phyloP scores from a whole-genome alignment of 2,113 vertebrate genomes.

The Rhombomys opimus region DNA sequence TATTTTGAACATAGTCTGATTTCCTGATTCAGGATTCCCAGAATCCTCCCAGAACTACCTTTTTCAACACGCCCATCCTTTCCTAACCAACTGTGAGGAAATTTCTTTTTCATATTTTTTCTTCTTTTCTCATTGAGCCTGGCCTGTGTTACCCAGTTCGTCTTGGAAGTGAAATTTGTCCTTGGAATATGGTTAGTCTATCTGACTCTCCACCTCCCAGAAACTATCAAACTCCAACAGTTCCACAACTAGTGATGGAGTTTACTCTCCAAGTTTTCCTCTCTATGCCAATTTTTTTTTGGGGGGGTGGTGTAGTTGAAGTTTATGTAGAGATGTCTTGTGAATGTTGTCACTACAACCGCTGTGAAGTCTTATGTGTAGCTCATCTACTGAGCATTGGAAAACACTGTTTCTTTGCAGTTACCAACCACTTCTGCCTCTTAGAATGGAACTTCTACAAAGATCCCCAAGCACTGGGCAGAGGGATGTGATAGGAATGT shows the following conservation, averaged over 20 bases:
- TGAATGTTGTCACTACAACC: not conserved
- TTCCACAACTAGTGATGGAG: not conserved
- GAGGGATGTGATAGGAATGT: not conserved
- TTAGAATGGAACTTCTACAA: not conserved
- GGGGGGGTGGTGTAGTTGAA: not conserved
- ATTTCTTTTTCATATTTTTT: not conserved
- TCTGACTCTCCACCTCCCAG: not conserved
- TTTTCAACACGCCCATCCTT: too few species aligned
- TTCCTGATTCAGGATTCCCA: too few species aligned
- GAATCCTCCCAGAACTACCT: not conserved
- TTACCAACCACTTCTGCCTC: not conserved
- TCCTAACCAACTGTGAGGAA: not conserved
- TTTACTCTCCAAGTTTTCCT: not conserved
- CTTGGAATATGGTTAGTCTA: not conserved
- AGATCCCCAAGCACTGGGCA: not conserved
- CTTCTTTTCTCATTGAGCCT: not conserved
- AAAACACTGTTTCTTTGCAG: not conserved
- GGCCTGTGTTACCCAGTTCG: not conserved
- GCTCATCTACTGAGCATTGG: not conserved
- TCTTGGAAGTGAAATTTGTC: not conserved
- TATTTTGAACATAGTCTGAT: not conserved
- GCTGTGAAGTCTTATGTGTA: not conserved
- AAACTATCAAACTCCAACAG: not conserved
- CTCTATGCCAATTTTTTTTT: not conserved
- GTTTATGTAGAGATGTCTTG: not conserved